Base-by-base conservation (phyloP, 2,888 invertebrate genomes). In the Exephanes ischioxanthus region DNA sequence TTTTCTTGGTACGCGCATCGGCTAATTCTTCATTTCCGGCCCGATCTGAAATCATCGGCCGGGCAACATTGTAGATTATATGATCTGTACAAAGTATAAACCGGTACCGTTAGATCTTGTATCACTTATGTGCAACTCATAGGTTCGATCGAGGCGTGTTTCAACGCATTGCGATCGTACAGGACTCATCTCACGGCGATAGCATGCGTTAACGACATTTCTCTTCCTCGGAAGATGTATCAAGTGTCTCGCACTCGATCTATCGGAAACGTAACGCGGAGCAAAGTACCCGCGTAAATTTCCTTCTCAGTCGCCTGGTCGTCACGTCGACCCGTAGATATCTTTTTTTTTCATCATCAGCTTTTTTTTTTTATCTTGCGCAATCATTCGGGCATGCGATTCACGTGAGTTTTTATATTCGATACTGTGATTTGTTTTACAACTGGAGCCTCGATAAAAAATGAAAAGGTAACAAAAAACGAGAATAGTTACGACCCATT, bases 81-180 rank as follows among this genome's bases (percentile, higher is more conserved):
- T 3, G 45, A 14, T 45, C 45, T 14, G 0, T 14, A 45, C 67
- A 37, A 58, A 19, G 72, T 78, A 53, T 71, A 37, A 55, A 72
- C 58, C 82, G 67, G 51, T 78, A 83, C 71, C 77, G 83, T 78
- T 83, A 73, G n/a, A 73, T 26, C 45, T 45, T 37, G 70, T 45
- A 37, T 78, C 55, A 51, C 48, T 61, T 37, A 33, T 71, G 63
- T 63, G 41, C 63, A 66, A 68, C 53, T 71, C 53, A 70, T 71
- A 26, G 51, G 22, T 22, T 71, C 53, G 26, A 45, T 33, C 68
- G 26, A 76, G 58, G 63, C 51, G 75, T 81, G 70, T 77, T 82
- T 66, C 71, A 82, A 55, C 76, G 76, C 76, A 70, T 71, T 30
- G 22, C 63, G 63, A 71, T 30, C 26, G 22, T 37, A 68, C 11